Conservation (phyloP, 2,113 vertebrate species). For the Megaceryle maxima region DNA sequence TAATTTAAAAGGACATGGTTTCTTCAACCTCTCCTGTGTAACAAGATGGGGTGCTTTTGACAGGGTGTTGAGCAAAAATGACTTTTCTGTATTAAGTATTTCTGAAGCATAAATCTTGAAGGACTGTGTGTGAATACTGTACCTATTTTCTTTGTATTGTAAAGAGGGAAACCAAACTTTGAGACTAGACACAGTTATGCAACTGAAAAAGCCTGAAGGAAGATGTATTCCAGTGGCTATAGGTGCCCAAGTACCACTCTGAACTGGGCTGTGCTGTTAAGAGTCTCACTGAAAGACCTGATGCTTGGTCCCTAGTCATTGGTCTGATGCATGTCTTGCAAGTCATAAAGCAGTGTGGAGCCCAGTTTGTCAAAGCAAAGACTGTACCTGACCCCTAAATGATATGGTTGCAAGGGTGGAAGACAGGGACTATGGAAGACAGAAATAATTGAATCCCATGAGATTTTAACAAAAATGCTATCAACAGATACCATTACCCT, state of each 20-base stretch:
- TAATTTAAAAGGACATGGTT: neutral
- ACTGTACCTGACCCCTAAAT: neutral
- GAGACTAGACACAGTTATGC: neutral
- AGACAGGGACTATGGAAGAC: neutral
- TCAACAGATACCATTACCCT: neutral
- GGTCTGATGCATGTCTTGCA: neutral
- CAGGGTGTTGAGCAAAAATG: accelerated
- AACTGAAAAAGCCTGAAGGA: neutral
- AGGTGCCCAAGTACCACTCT: neutral
- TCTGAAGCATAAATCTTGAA: neutral
- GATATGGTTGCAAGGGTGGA: neutral
- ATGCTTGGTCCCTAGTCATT: neutral
- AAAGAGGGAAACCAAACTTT: neutral
- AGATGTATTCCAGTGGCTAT: neutral
- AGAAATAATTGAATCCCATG: neutral
- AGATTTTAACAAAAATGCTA: neutral
- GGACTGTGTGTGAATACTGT: neutral
- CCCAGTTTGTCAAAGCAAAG: neutral
- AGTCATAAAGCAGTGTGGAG: neutral
- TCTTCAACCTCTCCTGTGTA: neutral
- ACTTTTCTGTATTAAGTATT: neutral
- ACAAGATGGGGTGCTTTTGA: neutral
- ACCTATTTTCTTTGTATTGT: neutral
- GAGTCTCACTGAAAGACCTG: neutral
- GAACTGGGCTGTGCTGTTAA: neutral